Evolutionary conservation across 2,888 invertebrate species (phyloP), one percentile per base, ranked within the genome.

Genomic region (Clistopyga incitator): DNA sequence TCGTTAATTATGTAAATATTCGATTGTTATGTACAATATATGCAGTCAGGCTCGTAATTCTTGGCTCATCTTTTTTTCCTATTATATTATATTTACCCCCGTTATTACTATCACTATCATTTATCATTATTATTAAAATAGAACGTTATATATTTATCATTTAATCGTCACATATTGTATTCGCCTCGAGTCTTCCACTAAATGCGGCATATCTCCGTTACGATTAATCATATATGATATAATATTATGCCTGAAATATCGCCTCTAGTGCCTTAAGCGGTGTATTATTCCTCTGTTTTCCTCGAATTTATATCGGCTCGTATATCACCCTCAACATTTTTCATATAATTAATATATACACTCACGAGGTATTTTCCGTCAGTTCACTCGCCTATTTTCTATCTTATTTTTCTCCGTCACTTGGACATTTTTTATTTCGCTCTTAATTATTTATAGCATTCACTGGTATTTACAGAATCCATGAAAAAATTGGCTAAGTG

Each of bases 31-130:
- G 18, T 61, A 56, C 10, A 70, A 59, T 52, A 65, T 52, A 38
- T 59, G 25, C 11, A 59, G 15, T 29, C 59, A 29, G 59, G n/a
- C 29, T 25, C 25, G 23, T 29, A 29, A 59, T 59, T 59, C n/a
- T 29, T 29, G 59, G n/a, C 45, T 56, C 47, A 72, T 20, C 71
- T 84, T 82, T 59, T 75, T 84, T 82, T 59, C 68, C 59, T 78
- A 67, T 83, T 56, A 72, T 80, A 56, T 84, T 78, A 65, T 77
- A 52, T 61, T 64, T 80, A 85, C 80, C 56, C 42, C 68, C 67
- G 61, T 78, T 75, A 75, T 79, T 75, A 78, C 71, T 74, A 77
- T 79, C 78, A 64, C 78, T 75, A 78, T 81, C 82, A 76, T 64
- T 77, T 75, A 78, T 81, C 81, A 77, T 64, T 75, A 38, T 45